These are phyloP conservation scores for Mylabris phalerata DNA, from an alignment of 1,140 invertebrate species.

Conservation along the genomic window DNA sequence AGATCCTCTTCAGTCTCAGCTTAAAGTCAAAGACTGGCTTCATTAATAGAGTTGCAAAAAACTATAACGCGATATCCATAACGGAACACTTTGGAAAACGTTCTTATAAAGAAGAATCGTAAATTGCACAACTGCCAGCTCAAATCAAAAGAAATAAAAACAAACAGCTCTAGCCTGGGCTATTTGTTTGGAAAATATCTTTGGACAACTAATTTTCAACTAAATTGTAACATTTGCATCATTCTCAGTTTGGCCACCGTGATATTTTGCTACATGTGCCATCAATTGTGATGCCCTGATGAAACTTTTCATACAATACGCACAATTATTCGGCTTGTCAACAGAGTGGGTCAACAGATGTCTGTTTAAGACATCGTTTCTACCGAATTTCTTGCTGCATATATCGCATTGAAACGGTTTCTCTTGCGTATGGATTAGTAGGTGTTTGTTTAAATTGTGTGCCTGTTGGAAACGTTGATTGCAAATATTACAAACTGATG, in stretches of 20 bases:
- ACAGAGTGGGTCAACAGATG: conserved; percentile 36
- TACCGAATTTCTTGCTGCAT: conserved; percentile 33
- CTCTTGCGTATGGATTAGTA: conserved; percentile 72
- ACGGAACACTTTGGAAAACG: too few relatives aligned
- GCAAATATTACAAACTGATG: conserved; percentile 66
- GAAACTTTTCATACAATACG: conserved; percentile 31
- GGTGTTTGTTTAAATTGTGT: conserved; percentile 80
- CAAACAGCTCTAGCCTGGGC: too few relatives aligned
- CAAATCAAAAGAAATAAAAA: too few relatives aligned
- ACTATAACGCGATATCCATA: too few relatives aligned
- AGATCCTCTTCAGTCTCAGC: too few relatives aligned
- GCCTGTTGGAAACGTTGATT: conserved; percentile 73
- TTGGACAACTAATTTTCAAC: too few relatives aligned
- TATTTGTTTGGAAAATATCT: too few relatives aligned
- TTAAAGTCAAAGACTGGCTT: too few relatives aligned
- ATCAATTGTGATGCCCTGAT: conserved; percentile 23
- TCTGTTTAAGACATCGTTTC: conserved; percentile 35
- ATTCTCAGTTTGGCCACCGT: neutral
- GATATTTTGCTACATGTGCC: conserved; percentile 16
- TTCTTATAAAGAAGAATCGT: too few relatives aligned
- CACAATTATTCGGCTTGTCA: conserved; percentile 32
- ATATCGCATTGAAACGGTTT: conserved; percentile 76
- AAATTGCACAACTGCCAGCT: too few relatives aligned
- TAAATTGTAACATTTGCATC: too few relatives aligned
- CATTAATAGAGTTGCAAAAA: too few relatives aligned